Percentiles rank a stretch among this genome's conserved stretches.
phyloP scores from a whole-genome alignment of 2,888 invertebrate species.

The Acleris cristana region DNA sequence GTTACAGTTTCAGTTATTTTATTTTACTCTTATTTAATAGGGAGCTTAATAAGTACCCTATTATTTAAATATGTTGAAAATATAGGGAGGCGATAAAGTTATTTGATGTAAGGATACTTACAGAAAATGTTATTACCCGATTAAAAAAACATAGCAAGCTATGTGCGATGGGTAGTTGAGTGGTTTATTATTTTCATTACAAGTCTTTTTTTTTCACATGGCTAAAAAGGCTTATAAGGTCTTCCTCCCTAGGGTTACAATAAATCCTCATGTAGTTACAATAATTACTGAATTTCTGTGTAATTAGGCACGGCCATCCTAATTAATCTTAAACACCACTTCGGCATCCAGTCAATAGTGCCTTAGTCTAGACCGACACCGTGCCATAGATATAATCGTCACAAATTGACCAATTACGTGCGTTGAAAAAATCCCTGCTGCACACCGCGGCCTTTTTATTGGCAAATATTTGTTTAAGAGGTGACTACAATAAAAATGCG shows the following conservation, averaged over 20 bases:
- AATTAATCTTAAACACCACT: constrained; percentile 6
- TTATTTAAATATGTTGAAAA: too few species aligned
- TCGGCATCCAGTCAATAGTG: constrained; percentile 22
- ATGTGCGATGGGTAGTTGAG: too few species aligned
- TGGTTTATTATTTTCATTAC: too few species aligned
- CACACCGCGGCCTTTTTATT: constrained; percentile 58
- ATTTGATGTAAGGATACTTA: too few species aligned
- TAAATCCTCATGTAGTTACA: constrained; percentile 2
- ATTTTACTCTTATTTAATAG: too few species aligned
- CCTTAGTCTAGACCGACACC: constrained; percentile 20
- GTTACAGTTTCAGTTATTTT: too few species aligned
- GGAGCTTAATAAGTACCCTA: too few species aligned
- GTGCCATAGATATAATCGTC: constrained; percentile 29
- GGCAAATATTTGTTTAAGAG: constrained; percentile 77
- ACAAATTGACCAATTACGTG: constrained; percentile 52
- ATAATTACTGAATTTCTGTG: background rate
- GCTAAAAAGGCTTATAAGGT: too few species aligned
- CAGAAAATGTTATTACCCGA: too few species aligned
- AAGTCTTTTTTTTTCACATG: too few species aligned
- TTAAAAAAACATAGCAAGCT: too few species aligned
- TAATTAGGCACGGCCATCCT: constrained; percentile 1
- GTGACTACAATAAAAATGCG: constrained; percentile 79
- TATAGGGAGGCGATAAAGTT: too few species aligned
- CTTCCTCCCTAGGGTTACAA: background rate
- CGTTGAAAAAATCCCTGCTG: constrained; percentile 51